These are phyloP conservation scores for Procavia capensis DNA, from an alignment of 2,113 vertebrate genomes.

Conservation along the genomic window DNA sequence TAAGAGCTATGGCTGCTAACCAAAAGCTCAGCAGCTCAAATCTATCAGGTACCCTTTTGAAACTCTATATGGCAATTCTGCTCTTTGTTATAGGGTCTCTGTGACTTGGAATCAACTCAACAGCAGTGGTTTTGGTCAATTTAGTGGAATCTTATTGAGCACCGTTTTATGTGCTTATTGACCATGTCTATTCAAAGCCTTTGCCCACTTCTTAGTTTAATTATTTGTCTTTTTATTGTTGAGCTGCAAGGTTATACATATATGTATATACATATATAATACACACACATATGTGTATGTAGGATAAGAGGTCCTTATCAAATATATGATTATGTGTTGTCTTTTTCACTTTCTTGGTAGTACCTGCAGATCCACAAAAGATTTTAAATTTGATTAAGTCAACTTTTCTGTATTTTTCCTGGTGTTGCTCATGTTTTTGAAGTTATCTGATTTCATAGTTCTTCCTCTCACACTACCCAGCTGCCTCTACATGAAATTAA, in stretches of 20 bases:
- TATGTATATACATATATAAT: too few species aligned
- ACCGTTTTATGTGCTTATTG: not conserved
- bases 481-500: conserved; percentile 64
- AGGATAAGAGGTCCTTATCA: not conserved
- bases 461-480: conserved; percentile 50
- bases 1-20: too few species aligned
- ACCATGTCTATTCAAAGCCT: not conserved
- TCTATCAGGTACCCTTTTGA: too few species aligned
- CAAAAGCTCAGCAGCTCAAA: too few species aligned
- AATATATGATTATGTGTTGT: not conserved
- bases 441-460: conserved; percentile 52
- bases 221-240: not conserved
- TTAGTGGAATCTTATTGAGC: not conserved
- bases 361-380: not conserved
- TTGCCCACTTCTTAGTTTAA: not conserved
- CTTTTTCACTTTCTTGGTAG: not conserved
- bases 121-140: too few species aligned
- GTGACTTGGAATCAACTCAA: too few species aligned
- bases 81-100: too few species aligned
- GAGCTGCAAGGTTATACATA: not conserved
- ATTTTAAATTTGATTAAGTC: conserved; percentile 15
- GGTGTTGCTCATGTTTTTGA: conserved; percentile 4
- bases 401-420: conserved; percentile 18
- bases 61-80: too few species aligned
- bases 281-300: too few species aligned